Evolutionary conservation across 2,797 vertebrate species (phyloP).

Genomic region (Furcifer pardalis): DNA sequence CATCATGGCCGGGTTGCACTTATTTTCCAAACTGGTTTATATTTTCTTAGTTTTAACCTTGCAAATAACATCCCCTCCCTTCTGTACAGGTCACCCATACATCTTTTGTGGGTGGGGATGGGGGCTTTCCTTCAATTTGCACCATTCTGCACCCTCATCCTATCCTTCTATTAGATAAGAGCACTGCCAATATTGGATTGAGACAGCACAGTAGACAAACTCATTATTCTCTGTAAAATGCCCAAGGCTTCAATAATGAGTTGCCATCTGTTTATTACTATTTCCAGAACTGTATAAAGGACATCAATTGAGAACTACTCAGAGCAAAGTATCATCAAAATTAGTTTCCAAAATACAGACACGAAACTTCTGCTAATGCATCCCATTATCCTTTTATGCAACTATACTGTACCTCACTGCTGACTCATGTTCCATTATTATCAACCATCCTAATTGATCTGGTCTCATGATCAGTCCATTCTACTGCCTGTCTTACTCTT

Average conservation of each 20-base stretch:
- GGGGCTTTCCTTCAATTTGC: background rate
- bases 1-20: too few species aligned
- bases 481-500: background rate
- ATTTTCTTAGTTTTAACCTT: background rate
- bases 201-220: too few species aligned
- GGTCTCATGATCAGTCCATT: background rate
- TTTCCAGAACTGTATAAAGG: background rate
- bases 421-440: constrained; percentile 25
- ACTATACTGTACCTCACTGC: background rate
- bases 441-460: background rate
- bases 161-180: background rate
- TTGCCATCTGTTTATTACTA: background rate
- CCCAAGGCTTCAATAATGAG: background rate
- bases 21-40: background rate
- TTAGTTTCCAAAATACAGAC: background rate
- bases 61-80: background rate
- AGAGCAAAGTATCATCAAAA: background rate
- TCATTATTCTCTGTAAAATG: background rate
- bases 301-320: background rate
- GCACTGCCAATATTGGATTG: too few species aligned
- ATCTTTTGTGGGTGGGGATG: background rate
- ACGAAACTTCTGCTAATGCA: constrained; percentile 14
- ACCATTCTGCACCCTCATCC: background rate
- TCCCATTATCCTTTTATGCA: constrained; percentile 10
- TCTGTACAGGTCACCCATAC: background rate